These are phyloP conservation scores for Tinea trinotella DNA, from an alignment of 2,888 invertebrate species.

Conservation along the genomic window DNA sequence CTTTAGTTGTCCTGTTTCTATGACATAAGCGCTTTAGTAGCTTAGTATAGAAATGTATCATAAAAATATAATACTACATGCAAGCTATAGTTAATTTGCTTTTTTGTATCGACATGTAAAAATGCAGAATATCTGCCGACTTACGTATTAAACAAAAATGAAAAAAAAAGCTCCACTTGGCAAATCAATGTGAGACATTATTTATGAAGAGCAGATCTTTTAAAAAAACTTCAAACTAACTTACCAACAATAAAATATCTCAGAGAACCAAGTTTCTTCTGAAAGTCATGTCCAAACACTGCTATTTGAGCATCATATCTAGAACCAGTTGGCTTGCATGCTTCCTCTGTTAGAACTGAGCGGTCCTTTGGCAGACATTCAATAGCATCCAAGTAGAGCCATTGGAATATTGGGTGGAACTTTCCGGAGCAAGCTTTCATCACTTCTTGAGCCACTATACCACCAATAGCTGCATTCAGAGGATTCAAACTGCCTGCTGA, in stretches of 20 bases:
- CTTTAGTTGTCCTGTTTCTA: too few species aligned
- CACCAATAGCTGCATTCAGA: conserved; percentile 95
- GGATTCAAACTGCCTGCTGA: conserved; percentile 88
- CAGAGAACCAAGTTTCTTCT: conserved; percentile 83
- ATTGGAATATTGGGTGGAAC: conserved; percentile 93
- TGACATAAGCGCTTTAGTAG: too few species aligned
- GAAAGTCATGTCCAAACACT: conserved; percentile 93
- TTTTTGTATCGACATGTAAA: too few species aligned
- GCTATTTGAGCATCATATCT: conserved; percentile 94
- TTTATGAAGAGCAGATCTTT: too few species aligned
- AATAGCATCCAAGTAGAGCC: conserved; percentile 95
- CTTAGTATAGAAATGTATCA: too few species aligned
- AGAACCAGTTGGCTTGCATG: conserved; percentile 78
- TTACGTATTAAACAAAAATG: too few species aligned
- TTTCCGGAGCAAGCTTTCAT: conserved; percentile 98
- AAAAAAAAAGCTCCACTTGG: too few species aligned
- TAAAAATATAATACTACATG: too few species aligned
- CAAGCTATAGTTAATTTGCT: too few species aligned
- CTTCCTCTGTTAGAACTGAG: conserved; percentile 77
- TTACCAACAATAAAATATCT: conserved; percentile 83
- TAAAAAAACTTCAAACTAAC: too few species aligned
- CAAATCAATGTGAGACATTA: too few species aligned
- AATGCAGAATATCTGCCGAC: too few species aligned
- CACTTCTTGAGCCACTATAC: conserved; percentile 98
- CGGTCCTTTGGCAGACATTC: conserved; percentile 89